These are phyloP conservation scores for Crambe crambe DNA, from an alignment of 37 sponge, comb jelly and placozoan species.

Conservation along the genomic window DNA sequence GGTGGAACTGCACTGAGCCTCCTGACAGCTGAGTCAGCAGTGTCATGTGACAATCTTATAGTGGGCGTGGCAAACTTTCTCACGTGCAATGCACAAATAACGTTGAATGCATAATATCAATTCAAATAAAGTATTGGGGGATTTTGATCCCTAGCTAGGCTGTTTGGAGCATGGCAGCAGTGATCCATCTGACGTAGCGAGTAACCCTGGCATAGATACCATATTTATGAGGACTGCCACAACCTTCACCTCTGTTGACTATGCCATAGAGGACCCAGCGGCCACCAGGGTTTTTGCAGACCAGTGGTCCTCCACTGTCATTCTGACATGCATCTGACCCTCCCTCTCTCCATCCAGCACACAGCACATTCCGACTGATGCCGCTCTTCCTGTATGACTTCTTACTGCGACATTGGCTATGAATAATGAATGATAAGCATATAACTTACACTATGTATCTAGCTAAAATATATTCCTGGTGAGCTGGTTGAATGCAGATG, in stretches of 20 bases:
- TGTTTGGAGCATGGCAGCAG: not conserved
- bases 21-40: not conserved
- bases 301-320: constrained; percentile 73
- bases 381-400: not conserved
- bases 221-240: constrained; percentile 52
- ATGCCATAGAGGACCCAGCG: constrained; percentile 52
- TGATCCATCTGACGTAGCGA: constrained; percentile 20
- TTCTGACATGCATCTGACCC: constrained; percentile 52
- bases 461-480: not conserved
- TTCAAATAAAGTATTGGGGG: no score
- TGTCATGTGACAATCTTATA: not conserved
- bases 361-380: constrained; percentile 31
- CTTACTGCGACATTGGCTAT: constrained; percentile 18
- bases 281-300: constrained; percentile 9
- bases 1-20: not conserved
- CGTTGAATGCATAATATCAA: no score
- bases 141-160: no score
- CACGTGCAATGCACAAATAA: no score
- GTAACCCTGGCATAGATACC: constrained; percentile 50
- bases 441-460: not conserved
- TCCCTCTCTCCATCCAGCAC: constrained; percentile 43
- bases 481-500: not conserved
- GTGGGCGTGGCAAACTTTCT: not conserved
- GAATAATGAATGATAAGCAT: not conserved
- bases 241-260: constrained; percentile 39